Evolutionary conservation across 2,888 invertebrate species (phyloP).

Genomic region (Sminthurinus aureus): DNA sequence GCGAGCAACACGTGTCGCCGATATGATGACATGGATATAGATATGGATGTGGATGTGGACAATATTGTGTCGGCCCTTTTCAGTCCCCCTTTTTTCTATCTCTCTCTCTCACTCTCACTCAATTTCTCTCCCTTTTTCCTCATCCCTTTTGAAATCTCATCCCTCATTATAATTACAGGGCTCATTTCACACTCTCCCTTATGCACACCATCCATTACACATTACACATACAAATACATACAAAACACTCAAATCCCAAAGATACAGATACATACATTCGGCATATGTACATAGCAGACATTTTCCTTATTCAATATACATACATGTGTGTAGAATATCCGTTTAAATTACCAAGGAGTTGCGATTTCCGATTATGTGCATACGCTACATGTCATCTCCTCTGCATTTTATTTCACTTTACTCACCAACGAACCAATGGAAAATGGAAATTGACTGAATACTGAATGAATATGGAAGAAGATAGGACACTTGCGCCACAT

Average conservation of each 20-base stretch:
- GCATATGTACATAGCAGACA: background rate
- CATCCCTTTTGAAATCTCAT: slow-evolving; percentile 39
- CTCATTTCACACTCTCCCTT: slow-evolving; percentile 39
- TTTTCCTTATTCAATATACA: background rate
- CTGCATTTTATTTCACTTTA: too few relatives aligned
- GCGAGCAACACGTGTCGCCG: slow-evolving; percentile 59
- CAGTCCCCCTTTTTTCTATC: slow-evolving; percentile 19
- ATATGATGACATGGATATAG: slow-evolving; percentile 55
- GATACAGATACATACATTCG: background rate
- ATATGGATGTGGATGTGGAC: slow-evolving; percentile 53
- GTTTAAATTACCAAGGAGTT: too few relatives aligned
- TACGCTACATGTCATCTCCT: too few relatives aligned
- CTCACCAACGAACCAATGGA: too few relatives aligned
- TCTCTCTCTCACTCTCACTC: slow-evolving; percentile 31
- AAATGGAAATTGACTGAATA: background rate
- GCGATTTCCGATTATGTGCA: too few relatives aligned
- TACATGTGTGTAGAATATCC: too few relatives aligned
- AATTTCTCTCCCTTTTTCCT: slow-evolving; percentile 14
- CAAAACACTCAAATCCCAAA: background rate
- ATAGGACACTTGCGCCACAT: background rate
- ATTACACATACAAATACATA: background rate
- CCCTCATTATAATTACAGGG: slow-evolving; percentile 43
- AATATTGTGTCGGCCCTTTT: slow-evolving; percentile 49
- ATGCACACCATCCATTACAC: background rate
- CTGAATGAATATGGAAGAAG: background rate